Percentiles rank a stretch among this genome's conserved stretches.
phyloP scores from a whole-genome alignment of 2,888 invertebrate genomes.

The Lypha dubia region DNA sequence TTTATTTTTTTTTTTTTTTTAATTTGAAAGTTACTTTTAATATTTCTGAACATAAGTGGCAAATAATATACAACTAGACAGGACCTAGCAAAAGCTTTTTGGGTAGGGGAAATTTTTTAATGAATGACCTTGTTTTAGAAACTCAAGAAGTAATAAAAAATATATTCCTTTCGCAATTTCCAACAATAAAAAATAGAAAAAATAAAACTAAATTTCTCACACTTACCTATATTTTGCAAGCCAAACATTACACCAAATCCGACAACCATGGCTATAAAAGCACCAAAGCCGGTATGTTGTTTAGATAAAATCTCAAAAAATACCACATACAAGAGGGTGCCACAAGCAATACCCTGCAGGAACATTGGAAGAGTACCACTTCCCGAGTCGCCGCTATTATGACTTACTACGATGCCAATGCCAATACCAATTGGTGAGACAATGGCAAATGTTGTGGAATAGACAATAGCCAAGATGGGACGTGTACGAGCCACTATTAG shows the following conservation, averaged over 20 bases:
- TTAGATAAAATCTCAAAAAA: conserved; percentile 95
- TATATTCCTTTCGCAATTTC: too few species aligned
- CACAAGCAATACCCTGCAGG: conserved; percentile 93
- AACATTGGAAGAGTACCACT: conserved; percentile 87
- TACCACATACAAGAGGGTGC: conserved; percentile 97
- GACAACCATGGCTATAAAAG: conserved; percentile 87
- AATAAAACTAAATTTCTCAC: not conserved
- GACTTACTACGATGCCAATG: conserved; percentile 89
- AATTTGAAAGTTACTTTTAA: too few species aligned
- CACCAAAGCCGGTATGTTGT: conserved; percentile 85
- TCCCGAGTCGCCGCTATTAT: conserved; percentile 86
- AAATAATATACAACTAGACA: too few species aligned
- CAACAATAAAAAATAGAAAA: not conserved
- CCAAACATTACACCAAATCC: conserved; percentile 91
- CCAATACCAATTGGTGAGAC: conserved; percentile 89
- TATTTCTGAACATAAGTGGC: too few species aligned
- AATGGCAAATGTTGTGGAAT: conserved; percentile 90
- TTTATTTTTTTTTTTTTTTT: too few species aligned
- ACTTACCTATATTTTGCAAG: conserved; percentile 84
- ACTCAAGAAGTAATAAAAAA: too few species aligned
- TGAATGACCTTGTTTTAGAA: too few species aligned
- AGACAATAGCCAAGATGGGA: conserved; percentile 86
- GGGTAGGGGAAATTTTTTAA: too few species aligned
- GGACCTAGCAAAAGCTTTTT: too few species aligned
- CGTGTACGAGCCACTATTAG: conserved; percentile 89